Base-by-base conservation (phyloP, 2,888 invertebrate species). In the Maniola hyperantus region DNA sequence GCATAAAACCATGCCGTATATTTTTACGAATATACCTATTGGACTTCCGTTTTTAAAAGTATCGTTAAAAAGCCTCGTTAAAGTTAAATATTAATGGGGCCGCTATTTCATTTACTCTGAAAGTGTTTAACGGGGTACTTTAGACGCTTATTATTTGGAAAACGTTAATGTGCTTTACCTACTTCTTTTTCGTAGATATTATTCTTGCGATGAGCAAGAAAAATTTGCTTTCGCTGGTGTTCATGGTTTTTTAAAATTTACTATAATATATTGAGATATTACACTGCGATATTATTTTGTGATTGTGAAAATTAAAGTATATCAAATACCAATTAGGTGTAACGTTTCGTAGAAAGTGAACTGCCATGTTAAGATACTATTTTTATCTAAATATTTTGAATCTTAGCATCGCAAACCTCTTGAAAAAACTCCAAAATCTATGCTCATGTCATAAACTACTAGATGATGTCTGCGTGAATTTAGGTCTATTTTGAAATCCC, bases 11-110 rank as follows among this genome's bases (percentile, higher is more conserved):
- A 18, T 74, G 76, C 73, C 75, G 77, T 79, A 76, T 77, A 75
- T 77, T 79, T 80, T 78, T 78, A 78, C 71, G 60, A 66, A 69
- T 70, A 72, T 68, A 68, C 69, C 65, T 69, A 65, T 69, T 61
- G 68, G 62, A 65, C 66, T 69, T 71, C 44, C 69, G 66, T 72
- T 70, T 55, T 71, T 71, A 71, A 71, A 73, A 70, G 70, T 70
- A 72, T 72, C 71, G 71, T 73, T 73, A 72, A 73, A 71, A 70
- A 68, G 55, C 62, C 70, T 71, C 73, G 71, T 72, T 72, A 71
- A 72, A 71, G 70, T 72, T 70, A 73, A 73, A 71, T 72, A 73
- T 71, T 72, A 71, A 73, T 69, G 73, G 70, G 64, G 67, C 66
- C 65, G 65, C 66, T 69, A 71, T 73, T 73, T 69, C 64, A 70